These are phyloP conservation scores for Idaea dimidiata DNA, from an alignment of 2,888 invertebrate species.

Conservation along the genomic window DNA sequence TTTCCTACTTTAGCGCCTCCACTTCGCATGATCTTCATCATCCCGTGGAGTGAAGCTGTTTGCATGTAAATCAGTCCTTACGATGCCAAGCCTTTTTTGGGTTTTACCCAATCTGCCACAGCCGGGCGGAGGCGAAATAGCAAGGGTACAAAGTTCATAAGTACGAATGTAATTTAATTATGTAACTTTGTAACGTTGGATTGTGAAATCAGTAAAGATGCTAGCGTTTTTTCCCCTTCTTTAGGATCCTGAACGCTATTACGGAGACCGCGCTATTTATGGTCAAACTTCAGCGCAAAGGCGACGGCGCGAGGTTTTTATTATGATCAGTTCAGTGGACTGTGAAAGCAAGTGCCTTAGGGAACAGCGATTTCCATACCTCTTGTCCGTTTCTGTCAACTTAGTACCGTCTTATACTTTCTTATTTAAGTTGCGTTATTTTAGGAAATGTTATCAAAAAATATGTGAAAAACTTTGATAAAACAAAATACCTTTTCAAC, in stretches of 20 bases:
- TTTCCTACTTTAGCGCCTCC: no score
- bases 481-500: no score
- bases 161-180: no score
- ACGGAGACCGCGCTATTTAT: constrained; percentile 78
- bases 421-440: constrained; percentile 65
- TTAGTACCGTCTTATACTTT: constrained; percentile 54
- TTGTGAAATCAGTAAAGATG: neutral
- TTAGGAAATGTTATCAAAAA: constrained; percentile 24
- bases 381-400: constrained; percentile 75
- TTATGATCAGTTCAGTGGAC: constrained; percentile 82
- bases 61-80: no score
- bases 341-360: constrained; percentile 79
- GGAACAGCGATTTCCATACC: constrained; percentile 78
- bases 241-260: constrained; percentile 41
- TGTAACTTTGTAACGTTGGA: neutral
- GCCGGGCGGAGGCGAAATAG: no score
- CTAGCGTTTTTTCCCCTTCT: neutral
- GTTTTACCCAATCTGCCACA: no score
- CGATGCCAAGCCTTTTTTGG: no score
- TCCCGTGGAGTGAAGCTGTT: no score
- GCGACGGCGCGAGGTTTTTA: constrained; percentile 80
- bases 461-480: no score
- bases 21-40: no score
- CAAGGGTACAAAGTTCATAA: neutral
- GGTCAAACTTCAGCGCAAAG: constrained; percentile 78